Base-by-base conservation (phyloP, 2,888 invertebrate genomes). In the Isotomurus palustris region DNA sequence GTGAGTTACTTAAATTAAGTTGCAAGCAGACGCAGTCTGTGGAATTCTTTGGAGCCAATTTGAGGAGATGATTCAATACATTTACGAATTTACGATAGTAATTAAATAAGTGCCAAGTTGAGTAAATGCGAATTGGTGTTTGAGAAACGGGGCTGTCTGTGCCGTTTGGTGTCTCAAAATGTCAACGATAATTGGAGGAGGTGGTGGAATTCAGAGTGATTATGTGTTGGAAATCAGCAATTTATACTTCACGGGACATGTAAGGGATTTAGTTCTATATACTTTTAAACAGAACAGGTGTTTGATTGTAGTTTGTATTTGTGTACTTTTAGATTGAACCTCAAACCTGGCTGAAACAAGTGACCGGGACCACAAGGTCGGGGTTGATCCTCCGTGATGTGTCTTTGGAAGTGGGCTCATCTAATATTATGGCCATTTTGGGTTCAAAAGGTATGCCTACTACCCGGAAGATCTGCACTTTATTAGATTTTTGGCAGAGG, bases 341-440 rank as follows among this genome's bases (percentile, higher is more conserved):
- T 2, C 85, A 86, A 56, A 87, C 86, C 61, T 87, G 87, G 73
- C 80, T 85, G 67, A 86, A 87, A 74, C 80, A 84, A 52, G 70
- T 87, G 51, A 84, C 87, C 41, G 89, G 89, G 0, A 86, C 83
- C 25, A 84, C 88, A 54, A 87, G 87, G 73, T 87, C 87, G 1
- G 90, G 89, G 0, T 82, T 92, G 29, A 91, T 95, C 54, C 81
- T 95, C 14, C 91, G 94, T 76, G 93, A 94, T 78, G 91, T 95
- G 5, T 91, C 90, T 21, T 83, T 94, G 72, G 87, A 87, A 62
- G 90, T 94, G 0, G 87, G 89, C 73, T 90, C 91, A 48, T 94
- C 94, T 4, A 94, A 95, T 76, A 89, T 95, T 52, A 85, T 94
- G 73, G 94, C 94, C 29, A 85, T 95, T 57, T 94, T 38, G 95